Base-by-base conservation (phyloP, 2,888 invertebrate genomes). In the Coremacera marginata region DNA sequence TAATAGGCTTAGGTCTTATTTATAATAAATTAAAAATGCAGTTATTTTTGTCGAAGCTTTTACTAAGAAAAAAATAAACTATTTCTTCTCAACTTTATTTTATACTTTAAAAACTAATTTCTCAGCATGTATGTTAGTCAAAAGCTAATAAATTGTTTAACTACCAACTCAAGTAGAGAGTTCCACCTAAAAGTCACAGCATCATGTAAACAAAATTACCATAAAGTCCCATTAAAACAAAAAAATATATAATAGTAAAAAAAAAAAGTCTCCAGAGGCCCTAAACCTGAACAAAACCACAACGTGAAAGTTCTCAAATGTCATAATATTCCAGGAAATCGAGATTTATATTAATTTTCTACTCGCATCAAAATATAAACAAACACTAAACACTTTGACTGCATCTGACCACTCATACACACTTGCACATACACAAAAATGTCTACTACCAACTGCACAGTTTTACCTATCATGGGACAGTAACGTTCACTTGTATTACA, bases 251-350 rank as follows among this genome's bases (percentile, higher is more conserved):
- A 49, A 25, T 22, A 22, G n/a, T 44, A 63, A n/a, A 27, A 22
- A 44, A 22, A 8, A 25, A 37, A 11, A 27, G 27, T 51, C 51
- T 22, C 84, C 82, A 83, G 82, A 84, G 82, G 80, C 79, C 83
- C 81, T 82, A 82, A 82, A 81, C 80, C 76, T 82, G 82, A 83
- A 79, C 83, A 87, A 86, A 81, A 52, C 81, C 82, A 82, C 86
- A 83, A 84, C 86, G 82, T 86, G 86, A 85, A 85, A 83, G 81
- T 83, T 84, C 84, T 86, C 85, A 84, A 86, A 86, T 86, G 86
- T 86, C 86, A 86, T 86, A 87, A 86, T 86, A 86, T 85, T 84
- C 86, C 84, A 81, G 82, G 82, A 86, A 87, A 86, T 79, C 51
- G 57, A 55, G 37, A 71, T 57, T 60, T 75, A 80, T 80, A 78